phyloP scores from a whole-genome alignment of 2,888 invertebrate species.

The Ceramica pisi region DNA sequence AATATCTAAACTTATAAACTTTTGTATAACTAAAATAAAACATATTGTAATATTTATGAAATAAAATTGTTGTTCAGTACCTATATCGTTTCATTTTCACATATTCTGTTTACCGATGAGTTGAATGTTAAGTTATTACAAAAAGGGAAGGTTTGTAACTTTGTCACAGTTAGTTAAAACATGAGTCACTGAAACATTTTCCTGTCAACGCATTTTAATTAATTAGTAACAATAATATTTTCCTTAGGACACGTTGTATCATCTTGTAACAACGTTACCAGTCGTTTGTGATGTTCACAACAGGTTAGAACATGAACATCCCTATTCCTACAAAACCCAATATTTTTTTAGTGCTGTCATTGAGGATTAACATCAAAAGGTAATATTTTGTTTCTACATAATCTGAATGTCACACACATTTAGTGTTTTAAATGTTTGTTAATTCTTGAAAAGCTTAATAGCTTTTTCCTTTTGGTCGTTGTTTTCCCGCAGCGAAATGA shows the following conservation, averaged over 20 bases:
- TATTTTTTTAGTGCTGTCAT: not conserved
- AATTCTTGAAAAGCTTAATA: too few relatives aligned
- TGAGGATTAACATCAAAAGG: not conserved
- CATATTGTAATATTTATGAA: not conserved
- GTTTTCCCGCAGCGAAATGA: too few relatives aligned
- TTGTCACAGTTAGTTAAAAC: not conserved
- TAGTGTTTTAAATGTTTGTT: too few relatives aligned
- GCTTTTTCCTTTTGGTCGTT: too few relatives aligned
- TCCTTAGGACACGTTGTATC: not conserved
- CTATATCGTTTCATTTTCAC: conserved; percentile 2
- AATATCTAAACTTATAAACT: not conserved
- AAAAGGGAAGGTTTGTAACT: not conserved
- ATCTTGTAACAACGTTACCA: not conserved
- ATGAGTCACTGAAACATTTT: not conserved
- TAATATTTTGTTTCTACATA: not conserved
- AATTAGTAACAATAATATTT: too few relatives aligned
- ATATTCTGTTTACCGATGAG: not conserved
- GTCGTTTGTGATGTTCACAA: not conserved
- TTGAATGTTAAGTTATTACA: not conserved
- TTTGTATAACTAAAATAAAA: not conserved
- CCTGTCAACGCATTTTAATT: not conserved
- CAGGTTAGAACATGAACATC: not conserved
- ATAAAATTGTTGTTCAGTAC: not conserved
- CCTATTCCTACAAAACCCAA: not conserved
- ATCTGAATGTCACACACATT: too few relatives aligned